Base-by-base conservation (phyloP, 2,113 vertebrate genomes). In the Cinclus cinclus region DNA sequence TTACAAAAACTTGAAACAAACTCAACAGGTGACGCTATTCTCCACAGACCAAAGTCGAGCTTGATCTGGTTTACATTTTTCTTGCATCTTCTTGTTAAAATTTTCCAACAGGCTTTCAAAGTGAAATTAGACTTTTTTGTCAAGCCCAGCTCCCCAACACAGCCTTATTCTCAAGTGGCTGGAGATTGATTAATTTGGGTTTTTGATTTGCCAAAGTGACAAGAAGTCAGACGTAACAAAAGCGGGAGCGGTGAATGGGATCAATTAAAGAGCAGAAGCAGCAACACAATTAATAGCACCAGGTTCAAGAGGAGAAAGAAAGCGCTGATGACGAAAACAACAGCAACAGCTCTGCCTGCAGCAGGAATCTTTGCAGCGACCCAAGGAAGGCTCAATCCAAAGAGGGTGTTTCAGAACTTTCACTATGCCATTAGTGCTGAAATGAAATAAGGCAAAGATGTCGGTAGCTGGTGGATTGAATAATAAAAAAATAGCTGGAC, bases 31-130 rank as follows among this genome's bases (percentile, higher is more conserved):
- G 91, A 97, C 10, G 7, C 93, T 96, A 94, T 96, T 96, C 96
- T 95, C 80, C 75, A 10, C 74, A 96, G 96, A 96, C 96, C 96
- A 97, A 96, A 96, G 96, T 94, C 75, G 19, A 82, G 96, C 94
- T 97, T 97, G 95, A 97, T 97, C 96, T 94, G 96, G 96, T 97
- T 97, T 97, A 96, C 96, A 97, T 96, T 97, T 96, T 96, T 94
- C 95, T 97, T 96, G 96, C 96, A 97, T 96, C 96, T 95, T 97
- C 95, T 94, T 94, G 96, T 96, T 96, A 96, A 96, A 97, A 82
- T 97, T 97, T 96, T 97, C 96, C 96, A 96, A 96, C 96, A 92
- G 96, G 91, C 95, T 96, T 97, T 96, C 96, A 96, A 97, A 97
- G 96, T 97, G 94, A 96, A 97, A 97, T 97, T 96, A 97, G 96